These are phyloP conservation scores for Electrophaes corylata DNA, from an alignment of 2,888 invertebrate genomes.

Conservation along the genomic window DNA sequence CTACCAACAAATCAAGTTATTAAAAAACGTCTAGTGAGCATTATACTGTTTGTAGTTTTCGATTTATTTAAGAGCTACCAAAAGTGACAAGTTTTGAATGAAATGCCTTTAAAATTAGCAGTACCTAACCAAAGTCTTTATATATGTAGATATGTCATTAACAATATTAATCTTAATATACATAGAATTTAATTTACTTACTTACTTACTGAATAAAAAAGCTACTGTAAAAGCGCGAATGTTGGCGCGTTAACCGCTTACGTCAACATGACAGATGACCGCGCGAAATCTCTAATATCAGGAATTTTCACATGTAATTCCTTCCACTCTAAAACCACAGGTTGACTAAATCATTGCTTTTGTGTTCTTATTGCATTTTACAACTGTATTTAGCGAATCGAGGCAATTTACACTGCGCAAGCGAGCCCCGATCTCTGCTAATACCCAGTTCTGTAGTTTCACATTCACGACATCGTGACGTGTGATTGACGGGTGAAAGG, in stretches of 20 bases:
- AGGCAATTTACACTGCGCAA: constrained; percentile 55
- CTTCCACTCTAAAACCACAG: constrained; percentile 48
- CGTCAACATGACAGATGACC: constrained; percentile 65
- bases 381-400: constrained; percentile 36
- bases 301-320: constrained; percentile 56
- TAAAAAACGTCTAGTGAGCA: too few species aligned
- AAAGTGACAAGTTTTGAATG: not conserved
- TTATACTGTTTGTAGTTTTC: not conserved
- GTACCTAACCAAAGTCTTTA: not conserved
- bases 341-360: constrained; percentile 61
- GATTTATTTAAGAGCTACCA: not conserved
- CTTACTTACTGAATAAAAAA: not conserved
- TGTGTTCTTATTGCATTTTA: constrained; percentile 55
- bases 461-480: constrained; percentile 62
- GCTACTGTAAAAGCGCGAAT: constrained; percentile 41
- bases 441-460: constrained; percentile 57
- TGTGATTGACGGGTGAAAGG: constrained; percentile 81
- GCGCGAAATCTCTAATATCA: constrained; percentile 66
- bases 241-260: constrained; percentile 54
- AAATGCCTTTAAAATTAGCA: not conserved
- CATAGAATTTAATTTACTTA: not conserved
- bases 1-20: too few species aligned
- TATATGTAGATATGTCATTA: not conserved
- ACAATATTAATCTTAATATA: constrained; percentile 17
- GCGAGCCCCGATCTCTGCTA: constrained; percentile 55